Percentiles rank a stretch among this genome's conserved stretches.
phyloP scores from a whole-genome alignment of 2,888 invertebrate genomes.

The Apeira syringaria region DNA sequence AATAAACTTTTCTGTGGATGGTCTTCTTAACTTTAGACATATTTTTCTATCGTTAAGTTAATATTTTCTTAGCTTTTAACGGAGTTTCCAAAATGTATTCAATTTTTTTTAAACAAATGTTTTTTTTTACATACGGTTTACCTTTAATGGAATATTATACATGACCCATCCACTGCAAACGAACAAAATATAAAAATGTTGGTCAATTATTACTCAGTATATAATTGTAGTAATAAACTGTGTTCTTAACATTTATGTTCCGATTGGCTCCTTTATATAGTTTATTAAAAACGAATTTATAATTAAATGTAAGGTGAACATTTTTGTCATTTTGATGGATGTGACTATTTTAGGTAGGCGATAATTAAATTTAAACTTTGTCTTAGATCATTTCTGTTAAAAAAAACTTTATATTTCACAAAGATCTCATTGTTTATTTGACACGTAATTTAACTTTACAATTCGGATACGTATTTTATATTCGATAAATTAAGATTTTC shows the following conservation, averaged over 20 bases:
- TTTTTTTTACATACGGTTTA: no score
- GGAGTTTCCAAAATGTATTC: no score
- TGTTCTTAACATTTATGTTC: conserved; percentile 15
- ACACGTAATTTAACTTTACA: neutral
- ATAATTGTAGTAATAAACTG: conserved; percentile 9
- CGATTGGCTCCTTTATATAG: conserved; percentile 32
- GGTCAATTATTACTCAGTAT: conserved; percentile 19
- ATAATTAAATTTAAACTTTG: conserved; percentile 12
- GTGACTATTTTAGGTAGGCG: conserved; percentile 54
- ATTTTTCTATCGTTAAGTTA: no score
- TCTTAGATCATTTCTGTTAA: conserved; percentile 17
- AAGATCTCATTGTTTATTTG: conserved; percentile 6
- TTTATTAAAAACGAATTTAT: conserved; percentile 48
- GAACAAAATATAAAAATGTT: neutral
- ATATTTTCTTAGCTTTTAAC: no score
- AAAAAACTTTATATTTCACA: neutral
- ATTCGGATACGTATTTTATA: neutral
- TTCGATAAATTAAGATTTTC: neutral
- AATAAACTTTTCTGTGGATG: no score
- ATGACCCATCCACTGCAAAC: no score
- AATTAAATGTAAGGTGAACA: conserved; percentile 23
- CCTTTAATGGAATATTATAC: no score
- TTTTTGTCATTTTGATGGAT: conserved; percentile 46
- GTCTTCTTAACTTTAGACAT: no score
- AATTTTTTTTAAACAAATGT: no score